A percentile compares a stretch with the other conserved stretches of the same genome.
These are phyloP conservation scores for Platycheirus albimanus DNA, from an alignment of 2,888 invertebrate genomes.

Conservation along the genomic window DNA sequence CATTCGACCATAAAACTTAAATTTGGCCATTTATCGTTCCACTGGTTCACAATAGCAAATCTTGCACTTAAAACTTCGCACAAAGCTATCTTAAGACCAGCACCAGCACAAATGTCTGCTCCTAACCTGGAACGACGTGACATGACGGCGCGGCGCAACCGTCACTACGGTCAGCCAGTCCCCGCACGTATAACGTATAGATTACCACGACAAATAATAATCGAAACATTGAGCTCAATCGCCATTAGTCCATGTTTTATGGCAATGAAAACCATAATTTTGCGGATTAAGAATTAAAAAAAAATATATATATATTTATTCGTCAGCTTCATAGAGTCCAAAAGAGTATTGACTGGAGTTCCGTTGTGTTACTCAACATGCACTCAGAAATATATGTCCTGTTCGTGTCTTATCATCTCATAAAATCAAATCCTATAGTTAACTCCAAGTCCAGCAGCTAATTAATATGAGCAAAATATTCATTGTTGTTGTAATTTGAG, in stretches of 20 bases:
- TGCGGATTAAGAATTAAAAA: slow-evolving; percentile 41
- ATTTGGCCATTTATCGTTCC: slow-evolving; percentile 13
- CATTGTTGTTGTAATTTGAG: slow-evolving; percentile 34
- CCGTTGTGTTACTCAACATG: slow-evolving; percentile 32
- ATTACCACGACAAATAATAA: slow-evolving; percentile 58
- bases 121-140: no score
- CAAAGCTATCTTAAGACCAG: no score
- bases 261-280: slow-evolving; percentile 70
- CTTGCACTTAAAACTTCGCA: no score
- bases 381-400: slow-evolving; percentile 1
- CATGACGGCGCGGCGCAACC: no score
- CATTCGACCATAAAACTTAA: slow-evolving; percentile 57
- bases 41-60: background rate
- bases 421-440: slow-evolving; percentile 56
- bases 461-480: slow-evolving; percentile 49
- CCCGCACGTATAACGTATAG: slow-evolving; percentile 1
- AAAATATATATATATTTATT: slow-evolving; percentile 33
- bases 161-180: no score
- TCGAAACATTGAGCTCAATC: slow-evolving; percentile 66
- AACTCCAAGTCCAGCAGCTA: slow-evolving; percentile 52
- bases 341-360: slow-evolving; percentile 29
- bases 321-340: slow-evolving; percentile 12
- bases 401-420: slow-evolving; percentile 43
- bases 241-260: slow-evolving; percentile 65
- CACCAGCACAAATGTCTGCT: no score